Percentiles rank a stretch among this genome's conserved stretches.
phyloP scores from a whole-genome alignment of 2,888 invertebrate species.

The Catocala sponsa region DNA sequence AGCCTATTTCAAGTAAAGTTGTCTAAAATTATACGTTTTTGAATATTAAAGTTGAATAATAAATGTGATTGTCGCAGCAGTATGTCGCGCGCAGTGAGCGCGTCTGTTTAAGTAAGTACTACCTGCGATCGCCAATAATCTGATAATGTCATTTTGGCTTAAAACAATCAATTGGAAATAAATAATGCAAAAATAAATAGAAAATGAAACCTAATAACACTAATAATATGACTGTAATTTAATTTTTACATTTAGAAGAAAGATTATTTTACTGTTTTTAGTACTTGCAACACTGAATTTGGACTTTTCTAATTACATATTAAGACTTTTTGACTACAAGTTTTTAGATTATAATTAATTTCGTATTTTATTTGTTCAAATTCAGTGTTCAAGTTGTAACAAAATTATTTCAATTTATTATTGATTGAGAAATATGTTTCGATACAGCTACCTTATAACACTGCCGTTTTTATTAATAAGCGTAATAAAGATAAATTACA shows the following conservation, averaged over 20 bases:
- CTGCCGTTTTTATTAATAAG: neutral
- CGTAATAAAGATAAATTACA: neutral
- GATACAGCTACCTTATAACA: slow-evolving; percentile 6
- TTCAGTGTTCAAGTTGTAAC: slow-evolving; percentile 41
- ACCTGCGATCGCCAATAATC: slow-evolving; percentile 48
- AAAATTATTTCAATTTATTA: slow-evolving; percentile 9
- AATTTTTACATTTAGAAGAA: slow-evolving; percentile 36
- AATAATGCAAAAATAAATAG: slow-evolving; percentile 50
- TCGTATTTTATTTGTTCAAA: slow-evolving; percentile 28
- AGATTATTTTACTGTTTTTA: slow-evolving; percentile 19
- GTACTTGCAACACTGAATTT: slow-evolving; percentile 46
- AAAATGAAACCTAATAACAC: slow-evolving; percentile 37
- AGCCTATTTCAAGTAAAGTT: slow-evolving; percentile 23
- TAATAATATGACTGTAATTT: slow-evolving; percentile 47
- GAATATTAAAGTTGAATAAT: neutral
- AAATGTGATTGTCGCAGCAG: slow-evolving; percentile 28
- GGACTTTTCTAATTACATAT: slow-evolving; percentile 18
- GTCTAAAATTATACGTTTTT: slow-evolving; percentile 20
- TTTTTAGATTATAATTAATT: slow-evolving; percentile 42
- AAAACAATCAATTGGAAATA: slow-evolving; percentile 38
- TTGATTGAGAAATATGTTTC: slow-evolving; percentile 5
- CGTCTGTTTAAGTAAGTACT: slow-evolving; percentile 52
- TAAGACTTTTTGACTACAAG: slow-evolving; percentile 45
- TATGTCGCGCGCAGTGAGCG: slow-evolving; percentile 36
- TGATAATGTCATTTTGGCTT: slow-evolving; percentile 43